phyloP scores from a whole-genome alignment of 2,888 invertebrate genomes.

The Odontothrips loti region DNA sequence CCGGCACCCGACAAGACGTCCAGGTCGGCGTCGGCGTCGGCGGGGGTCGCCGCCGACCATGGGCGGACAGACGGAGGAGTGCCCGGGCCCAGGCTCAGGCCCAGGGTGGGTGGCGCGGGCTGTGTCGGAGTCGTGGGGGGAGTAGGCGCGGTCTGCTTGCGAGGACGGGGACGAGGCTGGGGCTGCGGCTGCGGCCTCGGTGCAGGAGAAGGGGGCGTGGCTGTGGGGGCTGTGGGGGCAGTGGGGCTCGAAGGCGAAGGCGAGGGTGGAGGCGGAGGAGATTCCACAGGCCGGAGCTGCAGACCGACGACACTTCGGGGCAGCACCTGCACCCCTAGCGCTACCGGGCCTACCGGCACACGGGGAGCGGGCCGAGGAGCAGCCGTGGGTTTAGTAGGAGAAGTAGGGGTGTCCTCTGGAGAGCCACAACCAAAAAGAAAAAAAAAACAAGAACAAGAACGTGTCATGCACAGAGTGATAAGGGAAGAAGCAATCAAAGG shows the following conservation, averaged over 20 bases:
- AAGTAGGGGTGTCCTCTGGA: neutral
- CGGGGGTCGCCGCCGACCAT: neutral
- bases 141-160: neutral
- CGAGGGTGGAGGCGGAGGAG: neutral
- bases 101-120: neutral
- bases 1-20: neutral
- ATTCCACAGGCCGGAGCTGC: neutral
- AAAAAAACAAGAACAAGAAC: neutral
- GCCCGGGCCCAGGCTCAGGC: no score
- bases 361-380: neutral
- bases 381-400: neutral
- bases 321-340: neutral
- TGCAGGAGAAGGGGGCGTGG: neutral
- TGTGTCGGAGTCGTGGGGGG: neutral
- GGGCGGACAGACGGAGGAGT: neutral
- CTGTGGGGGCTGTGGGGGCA: no score
- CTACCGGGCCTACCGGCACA: neutral
- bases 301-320: neutral
- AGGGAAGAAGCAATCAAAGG: neutral
- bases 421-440: conserved; percentile 1
- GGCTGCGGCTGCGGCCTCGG: neutral
- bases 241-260: no score
- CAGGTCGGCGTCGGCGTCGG: neutral
- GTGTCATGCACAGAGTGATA: neutral
- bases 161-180: neutral